phyloP scores from a whole-genome alignment of 2,797 vertebrate species.

The Sebastes diploproa region DNA sequence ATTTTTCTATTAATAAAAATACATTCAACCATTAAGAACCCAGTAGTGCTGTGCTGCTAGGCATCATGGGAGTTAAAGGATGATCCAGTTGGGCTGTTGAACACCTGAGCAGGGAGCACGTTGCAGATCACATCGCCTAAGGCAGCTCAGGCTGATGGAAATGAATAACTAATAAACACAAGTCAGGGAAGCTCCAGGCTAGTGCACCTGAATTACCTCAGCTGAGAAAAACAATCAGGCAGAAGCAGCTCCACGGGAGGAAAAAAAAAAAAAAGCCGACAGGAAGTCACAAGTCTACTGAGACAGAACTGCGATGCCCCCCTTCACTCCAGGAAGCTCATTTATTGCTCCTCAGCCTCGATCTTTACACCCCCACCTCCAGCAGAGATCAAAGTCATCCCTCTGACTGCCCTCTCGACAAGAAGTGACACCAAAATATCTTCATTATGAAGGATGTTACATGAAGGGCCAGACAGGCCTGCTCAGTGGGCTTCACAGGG shows the following conservation, averaged over 20 bases:
- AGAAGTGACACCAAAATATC: conserved; percentile 52
- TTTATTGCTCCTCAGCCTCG: conserved; percentile 47
- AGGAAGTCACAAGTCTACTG: conserved; percentile 66
- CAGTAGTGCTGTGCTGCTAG: conserved; percentile 19
- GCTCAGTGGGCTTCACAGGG: conserved; percentile 54
- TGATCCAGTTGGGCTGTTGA: conserved; percentile 51
- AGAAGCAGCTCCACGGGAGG: conserved; percentile 20
- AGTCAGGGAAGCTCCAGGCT: conserved; percentile 70
- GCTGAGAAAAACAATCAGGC: conserved; percentile 71
- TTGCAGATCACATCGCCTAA: conserved; percentile 61
- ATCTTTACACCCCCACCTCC: conserved; percentile 61
- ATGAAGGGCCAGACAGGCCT: conserved; percentile 48
- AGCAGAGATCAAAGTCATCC: conserved; percentile 62
- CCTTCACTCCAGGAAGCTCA: conserved; percentile 53
- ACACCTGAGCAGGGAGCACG: conserved; percentile 64
- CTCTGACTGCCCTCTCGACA: conserved; percentile 26
- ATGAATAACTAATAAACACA: conserved; percentile 80
- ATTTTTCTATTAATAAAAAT: conserved; percentile 20
- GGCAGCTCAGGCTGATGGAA: conserved; percentile 68
- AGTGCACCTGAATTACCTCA: conserved; percentile 73
- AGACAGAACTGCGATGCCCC: conserved; percentile 61
- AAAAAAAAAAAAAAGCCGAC: conserved; percentile 16
- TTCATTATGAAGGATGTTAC: conserved; percentile 61
- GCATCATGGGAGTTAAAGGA: conserved; percentile 41
- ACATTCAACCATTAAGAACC: conserved; percentile 31